These are phyloP conservation scores for Cyprinodon variegatus DNA, from an alignment of 2,113 vertebrate species.

Conservation along the genomic window DNA sequence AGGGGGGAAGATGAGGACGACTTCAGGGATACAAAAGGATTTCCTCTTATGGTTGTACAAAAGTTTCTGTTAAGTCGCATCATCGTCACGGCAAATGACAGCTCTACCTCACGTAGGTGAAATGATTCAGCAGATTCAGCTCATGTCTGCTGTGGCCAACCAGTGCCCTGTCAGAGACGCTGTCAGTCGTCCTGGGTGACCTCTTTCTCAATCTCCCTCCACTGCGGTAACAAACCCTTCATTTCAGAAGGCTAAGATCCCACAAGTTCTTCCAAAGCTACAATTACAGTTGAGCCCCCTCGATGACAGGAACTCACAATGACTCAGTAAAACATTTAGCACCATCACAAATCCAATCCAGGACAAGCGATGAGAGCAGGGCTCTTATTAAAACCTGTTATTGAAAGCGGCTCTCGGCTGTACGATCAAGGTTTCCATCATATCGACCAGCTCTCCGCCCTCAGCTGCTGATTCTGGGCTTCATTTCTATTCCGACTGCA, in stretches of 20 bases:
- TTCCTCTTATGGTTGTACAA: neutral
- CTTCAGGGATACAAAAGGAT: neutral
- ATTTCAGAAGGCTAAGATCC: conserved; percentile 45
- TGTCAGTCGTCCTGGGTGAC: conserved; percentile 55
- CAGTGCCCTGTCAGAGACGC: conserved; percentile 37
- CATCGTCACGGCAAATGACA: conserved; percentile 53
- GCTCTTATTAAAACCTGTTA: conserved; percentile 38
- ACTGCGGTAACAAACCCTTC: conserved; percentile 33
- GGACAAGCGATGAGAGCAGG: conserved; percentile 1
- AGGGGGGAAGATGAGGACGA: too few relatives aligned
- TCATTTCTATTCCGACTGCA: conserved; percentile 46
- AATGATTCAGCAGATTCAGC: conserved; percentile 72
- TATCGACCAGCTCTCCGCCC: conserved; percentile 28
- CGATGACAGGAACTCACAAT: conserved; percentile 33
- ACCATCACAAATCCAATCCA: conserved; percentile 17
- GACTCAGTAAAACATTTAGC: conserved; percentile 25
- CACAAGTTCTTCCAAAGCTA: conserved; percentile 31
- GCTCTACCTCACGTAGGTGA: conserved; percentile 44
- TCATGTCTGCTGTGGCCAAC: conserved; percentile 50
- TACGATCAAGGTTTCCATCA: conserved; percentile 29
- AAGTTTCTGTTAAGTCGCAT: conserved; percentile 23
- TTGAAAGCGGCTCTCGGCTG: conserved; percentile 15
- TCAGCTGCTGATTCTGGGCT: conserved; percentile 33
- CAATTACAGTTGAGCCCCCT: conserved; percentile 46
- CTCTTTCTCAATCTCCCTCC: conserved; percentile 41